Evolutionary conservation across 2,113 vertebrate genomes (phyloP), one percentile per base, ranked within the genome.

Genomic region (Hypanus sabinus): DNA sequence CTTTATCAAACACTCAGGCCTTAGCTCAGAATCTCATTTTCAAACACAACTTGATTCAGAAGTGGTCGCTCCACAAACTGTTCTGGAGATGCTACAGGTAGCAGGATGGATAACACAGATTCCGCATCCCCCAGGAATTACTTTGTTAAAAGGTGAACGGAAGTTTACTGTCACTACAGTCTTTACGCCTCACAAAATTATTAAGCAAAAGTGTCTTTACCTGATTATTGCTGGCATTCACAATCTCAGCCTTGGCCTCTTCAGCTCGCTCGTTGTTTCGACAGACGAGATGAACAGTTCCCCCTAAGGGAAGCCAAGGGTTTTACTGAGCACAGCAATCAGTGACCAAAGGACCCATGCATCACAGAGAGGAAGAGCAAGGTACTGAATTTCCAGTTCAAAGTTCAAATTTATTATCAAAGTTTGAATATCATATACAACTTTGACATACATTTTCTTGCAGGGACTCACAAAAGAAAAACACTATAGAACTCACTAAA

Each of bases 211-310:
- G 7, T 18, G 80, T 27, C 14, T 94, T 96, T 94, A 97, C 98
- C 96, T 97, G 95, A 94, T 97, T 97, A 94, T 97, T 96, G 0
- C 96, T 97, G 94, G 95, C 95, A 22, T 96, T 94, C 76, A 97
- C 95, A n/a, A 97, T 96, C 93, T 98, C 97, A n/a, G 94, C 94
- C 95, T 95, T 96, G 83, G 98, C 97, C 20, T 96, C 96, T 94
- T 97, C 97, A 16, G 96, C 97, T 85, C 96, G 30, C 0, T 94
- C 97, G 91, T 95, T 95, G 95, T 97, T 98, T 76, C 98, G 94
- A 96, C 98, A 98, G 71, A 98, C 95, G 95, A 98, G 95, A 95
- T 98, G 98, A 95, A 99, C 96, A 0, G 96, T 97, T 95, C 98
- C 98, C 94, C 98, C 98, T 99, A 94, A 80, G 85, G 20, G 11